Evolutionary conservation across 2,888 invertebrate genomes (phyloP).

Genomic region (Epistrophe eligans): DNA sequence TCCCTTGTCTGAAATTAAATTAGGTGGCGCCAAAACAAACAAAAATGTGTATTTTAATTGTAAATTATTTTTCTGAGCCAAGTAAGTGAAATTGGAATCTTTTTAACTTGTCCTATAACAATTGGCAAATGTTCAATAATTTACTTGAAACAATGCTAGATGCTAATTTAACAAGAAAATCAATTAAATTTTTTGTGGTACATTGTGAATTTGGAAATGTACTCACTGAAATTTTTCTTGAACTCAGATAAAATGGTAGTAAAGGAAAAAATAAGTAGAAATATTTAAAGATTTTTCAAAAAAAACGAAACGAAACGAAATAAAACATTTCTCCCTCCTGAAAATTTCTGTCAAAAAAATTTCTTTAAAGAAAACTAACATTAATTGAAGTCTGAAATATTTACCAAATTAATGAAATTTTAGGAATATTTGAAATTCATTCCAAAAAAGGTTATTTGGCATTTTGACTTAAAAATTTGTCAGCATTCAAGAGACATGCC

Average conservation of each 20-base stretch:
- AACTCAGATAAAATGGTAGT: too few species aligned
- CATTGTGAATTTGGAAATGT: too few species aligned
- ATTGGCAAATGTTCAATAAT: slow-evolving; percentile 58
- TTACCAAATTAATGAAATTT: background rate
- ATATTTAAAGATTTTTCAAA: too few species aligned
- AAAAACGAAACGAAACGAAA: too few species aligned
- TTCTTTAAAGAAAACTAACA: too few species aligned
- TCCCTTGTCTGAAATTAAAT: slow-evolving; percentile 14
- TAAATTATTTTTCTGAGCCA: slow-evolving; percentile 26
- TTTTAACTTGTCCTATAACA: slow-evolving; percentile 48
- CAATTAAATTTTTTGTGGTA: slow-evolving; percentile 1
- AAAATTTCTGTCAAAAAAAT: too few species aligned
- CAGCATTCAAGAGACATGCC: slow-evolving; percentile 17
- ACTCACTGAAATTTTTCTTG: too few species aligned
- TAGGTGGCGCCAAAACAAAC: slow-evolving; percentile 52
- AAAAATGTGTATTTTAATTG: slow-evolving; percentile 34
- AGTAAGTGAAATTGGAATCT: slow-evolving; percentile 32
- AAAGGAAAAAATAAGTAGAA: too few species aligned
- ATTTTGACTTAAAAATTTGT: slow-evolving; percentile 30
- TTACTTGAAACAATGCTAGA: slow-evolving; percentile 12
- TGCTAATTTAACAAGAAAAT: slow-evolving; percentile 2
- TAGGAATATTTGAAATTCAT: background rate
- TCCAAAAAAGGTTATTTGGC: background rate
- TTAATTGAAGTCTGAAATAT: too few species aligned
- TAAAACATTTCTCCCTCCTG: too few species aligned